Evolutionary conservation across 2,888 invertebrate species (phyloP).

Genomic region (Drosophila differens): DNA sequence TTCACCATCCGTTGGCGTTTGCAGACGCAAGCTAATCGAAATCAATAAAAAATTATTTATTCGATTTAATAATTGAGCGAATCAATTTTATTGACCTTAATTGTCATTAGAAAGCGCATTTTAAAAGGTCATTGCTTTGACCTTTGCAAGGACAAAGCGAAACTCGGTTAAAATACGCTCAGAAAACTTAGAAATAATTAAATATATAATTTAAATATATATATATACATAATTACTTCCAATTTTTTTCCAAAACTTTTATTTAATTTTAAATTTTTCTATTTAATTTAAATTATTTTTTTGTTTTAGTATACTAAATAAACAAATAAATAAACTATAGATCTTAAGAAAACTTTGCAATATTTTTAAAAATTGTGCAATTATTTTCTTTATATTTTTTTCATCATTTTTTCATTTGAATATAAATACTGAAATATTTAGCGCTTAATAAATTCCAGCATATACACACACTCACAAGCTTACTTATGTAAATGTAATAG

Average conservation of each 20-base stretch:
- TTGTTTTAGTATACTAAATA: background rate
- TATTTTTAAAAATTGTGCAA: background rate
- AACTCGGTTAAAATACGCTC: constrained; percentile 6
- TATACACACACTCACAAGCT: background rate
- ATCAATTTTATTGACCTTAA: constrained; percentile 60
- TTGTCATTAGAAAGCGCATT: constrained; percentile 28
- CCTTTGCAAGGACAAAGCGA: constrained; percentile 72
- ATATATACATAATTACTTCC: background rate
- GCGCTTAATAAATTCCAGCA: constrained; percentile 9
- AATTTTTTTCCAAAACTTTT: background rate
- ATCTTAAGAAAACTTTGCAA: background rate
- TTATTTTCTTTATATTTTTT: background rate
- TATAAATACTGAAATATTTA: constrained; percentile 1
- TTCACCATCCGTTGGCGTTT: constrained; percentile 94
- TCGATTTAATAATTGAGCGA: constrained; percentile 28
- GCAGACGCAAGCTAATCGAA: constrained; percentile 88
- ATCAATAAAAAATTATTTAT: constrained; percentile 26
- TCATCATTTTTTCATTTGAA: background rate
- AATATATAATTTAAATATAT: background rate
- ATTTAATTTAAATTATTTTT: background rate
- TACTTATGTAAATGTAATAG: background rate
- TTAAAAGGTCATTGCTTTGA: constrained; percentile 61
- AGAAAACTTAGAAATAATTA: background rate
- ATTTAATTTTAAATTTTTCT: background rate
- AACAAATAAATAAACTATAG: background rate